Evolutionary conservation across 2,797 vertebrate genomes (phyloP).

Genomic region (Malacoctenus gilli): DNA sequence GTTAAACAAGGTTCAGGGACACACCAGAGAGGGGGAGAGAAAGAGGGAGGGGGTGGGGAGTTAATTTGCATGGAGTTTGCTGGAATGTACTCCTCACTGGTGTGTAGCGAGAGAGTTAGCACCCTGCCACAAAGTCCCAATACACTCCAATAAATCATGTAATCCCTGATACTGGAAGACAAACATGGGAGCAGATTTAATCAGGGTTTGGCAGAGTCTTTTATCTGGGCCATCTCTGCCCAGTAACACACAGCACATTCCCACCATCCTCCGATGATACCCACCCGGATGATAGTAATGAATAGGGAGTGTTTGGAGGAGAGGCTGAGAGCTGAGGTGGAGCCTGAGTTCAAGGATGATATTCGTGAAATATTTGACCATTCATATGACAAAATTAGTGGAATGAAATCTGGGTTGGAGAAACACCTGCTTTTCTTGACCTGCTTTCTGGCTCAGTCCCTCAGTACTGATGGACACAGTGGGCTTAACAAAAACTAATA

Average conservation of each 20-base stretch:
- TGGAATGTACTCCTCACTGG: slow-evolving; percentile 58
- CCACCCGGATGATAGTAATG: slow-evolving; percentile 44
- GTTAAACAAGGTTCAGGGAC: slow-evolving; percentile 32
- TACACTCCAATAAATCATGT: slow-evolving; percentile 77
- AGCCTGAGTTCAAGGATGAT: too few species aligned
- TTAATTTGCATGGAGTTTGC: slow-evolving; percentile 62
- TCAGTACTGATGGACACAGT: too few species aligned
- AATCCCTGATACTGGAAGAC: slow-evolving; percentile 80
- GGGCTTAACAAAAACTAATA: too few species aligned
- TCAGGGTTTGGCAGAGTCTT: slow-evolving; percentile 74
- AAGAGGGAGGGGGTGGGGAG: slow-evolving; percentile 3
- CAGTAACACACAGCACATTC: slow-evolving; percentile 60
- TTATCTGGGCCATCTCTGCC: slow-evolving; percentile 75
- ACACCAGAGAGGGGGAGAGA: neutral
- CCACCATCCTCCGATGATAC: slow-evolving; percentile 34
- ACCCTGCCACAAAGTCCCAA: slow-evolving; percentile 56
- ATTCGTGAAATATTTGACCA: too few species aligned
- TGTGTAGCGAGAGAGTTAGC: slow-evolving; percentile 69
- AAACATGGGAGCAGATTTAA: slow-evolving; percentile 80
- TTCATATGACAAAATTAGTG: too few species aligned
- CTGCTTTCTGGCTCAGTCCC: too few species aligned
- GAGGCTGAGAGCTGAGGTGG: too few species aligned
- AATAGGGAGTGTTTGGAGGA: slow-evolving; percentile 21
- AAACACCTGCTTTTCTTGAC: too few species aligned
- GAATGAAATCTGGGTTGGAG: too few species aligned